Evolutionary conservation across 2,113 vertebrate species (phyloP).

Genomic region (Hippoglossus stenolepis): DNA sequence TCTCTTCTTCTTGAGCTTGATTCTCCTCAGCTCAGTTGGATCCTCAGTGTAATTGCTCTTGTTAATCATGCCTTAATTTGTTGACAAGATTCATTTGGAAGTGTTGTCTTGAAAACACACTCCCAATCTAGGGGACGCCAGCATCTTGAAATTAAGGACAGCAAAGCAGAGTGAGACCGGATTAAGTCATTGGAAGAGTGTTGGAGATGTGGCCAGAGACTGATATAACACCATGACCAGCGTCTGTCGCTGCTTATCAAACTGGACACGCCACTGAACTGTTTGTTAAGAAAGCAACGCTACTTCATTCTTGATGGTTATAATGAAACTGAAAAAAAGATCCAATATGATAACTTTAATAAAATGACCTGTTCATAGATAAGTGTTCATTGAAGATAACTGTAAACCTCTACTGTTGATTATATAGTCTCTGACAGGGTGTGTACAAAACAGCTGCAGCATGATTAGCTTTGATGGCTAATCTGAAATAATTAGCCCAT

Average conservation of each 20-base stretch:
- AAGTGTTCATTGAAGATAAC: too few relatives aligned
- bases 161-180: constrained; percentile 52
- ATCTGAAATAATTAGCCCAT: too few relatives aligned
- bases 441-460: too few relatives aligned
- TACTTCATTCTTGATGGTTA: neutral
- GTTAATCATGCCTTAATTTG: constrained; percentile 82
- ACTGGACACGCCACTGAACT: neutral
- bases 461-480: too few relatives aligned
- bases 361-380: too few relatives aligned
- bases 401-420: too few relatives aligned
- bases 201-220: constrained; percentile 26
- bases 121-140: constrained; percentile 55
- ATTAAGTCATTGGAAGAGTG: constrained; percentile 64
- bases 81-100: constrained; percentile 75
- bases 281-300: neutral
- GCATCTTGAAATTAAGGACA: constrained; percentile 64
- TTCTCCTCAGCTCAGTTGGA: constrained; percentile 62
- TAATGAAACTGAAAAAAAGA: too few relatives aligned
- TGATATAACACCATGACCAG: constrained; percentile 26
- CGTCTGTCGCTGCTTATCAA: constrained; percentile 29
- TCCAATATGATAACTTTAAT: too few relatives aligned
- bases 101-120: constrained; percentile 61
- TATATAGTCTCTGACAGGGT: too few relatives aligned
- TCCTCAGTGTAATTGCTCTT: constrained; percentile 74
- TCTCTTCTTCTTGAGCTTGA: constrained; percentile 70